These are phyloP conservation scores for Scaptomyza parva DNA, from an alignment of 2,888 invertebrate species.

Conservation along the genomic window DNA sequence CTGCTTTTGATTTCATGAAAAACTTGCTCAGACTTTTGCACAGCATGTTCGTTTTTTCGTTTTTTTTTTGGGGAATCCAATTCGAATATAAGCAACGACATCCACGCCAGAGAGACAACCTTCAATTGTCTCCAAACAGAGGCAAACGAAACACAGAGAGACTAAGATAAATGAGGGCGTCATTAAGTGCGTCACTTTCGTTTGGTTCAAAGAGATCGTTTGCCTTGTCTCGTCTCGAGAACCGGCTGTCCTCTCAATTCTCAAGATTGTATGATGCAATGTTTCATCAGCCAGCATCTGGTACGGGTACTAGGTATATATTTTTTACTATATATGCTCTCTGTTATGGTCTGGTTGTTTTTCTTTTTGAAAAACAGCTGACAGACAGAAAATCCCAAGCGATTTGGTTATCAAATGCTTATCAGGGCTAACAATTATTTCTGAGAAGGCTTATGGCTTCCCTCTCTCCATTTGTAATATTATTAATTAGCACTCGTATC, in stretches of 20 bases:
- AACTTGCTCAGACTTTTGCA: slow-evolving; percentile 56
- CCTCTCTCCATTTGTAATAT: neutral
- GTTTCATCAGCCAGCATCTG: slow-evolving; percentile 68
- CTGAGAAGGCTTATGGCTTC: neutral
- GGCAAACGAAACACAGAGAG: slow-evolving; percentile 14
- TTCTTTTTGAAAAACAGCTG: slow-evolving; percentile 17
- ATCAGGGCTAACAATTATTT: neutral
- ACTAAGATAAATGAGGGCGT: slow-evolving; percentile 26
- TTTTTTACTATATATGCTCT: slow-evolving; percentile 18
- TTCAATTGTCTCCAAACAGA: slow-evolving; percentile 45
- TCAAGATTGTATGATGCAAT: slow-evolving; percentile 73
- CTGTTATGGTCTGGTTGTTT: slow-evolving; percentile 29
- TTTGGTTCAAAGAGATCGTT: slow-evolving; percentile 24
- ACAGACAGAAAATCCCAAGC: neutral
- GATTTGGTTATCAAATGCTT: neutral
- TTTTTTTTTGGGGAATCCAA: slow-evolving; percentile 56
- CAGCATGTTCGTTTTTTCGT: slow-evolving; percentile 35
- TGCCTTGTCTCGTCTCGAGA: slow-evolving; percentile 11
- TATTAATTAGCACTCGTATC: slow-evolving; percentile 18
- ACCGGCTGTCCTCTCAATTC: slow-evolving; percentile 27
- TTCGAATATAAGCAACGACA: slow-evolving; percentile 8
- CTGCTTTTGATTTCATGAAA: slow-evolving; percentile 40
- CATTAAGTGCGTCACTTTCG: slow-evolving; percentile 63
- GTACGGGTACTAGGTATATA: neutral
- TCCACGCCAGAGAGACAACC: slow-evolving; percentile 35